These are phyloP conservation scores for Coreius guichenoti DNA, from an alignment of 2,797 vertebrate species.

Conservation along the genomic window DNA sequence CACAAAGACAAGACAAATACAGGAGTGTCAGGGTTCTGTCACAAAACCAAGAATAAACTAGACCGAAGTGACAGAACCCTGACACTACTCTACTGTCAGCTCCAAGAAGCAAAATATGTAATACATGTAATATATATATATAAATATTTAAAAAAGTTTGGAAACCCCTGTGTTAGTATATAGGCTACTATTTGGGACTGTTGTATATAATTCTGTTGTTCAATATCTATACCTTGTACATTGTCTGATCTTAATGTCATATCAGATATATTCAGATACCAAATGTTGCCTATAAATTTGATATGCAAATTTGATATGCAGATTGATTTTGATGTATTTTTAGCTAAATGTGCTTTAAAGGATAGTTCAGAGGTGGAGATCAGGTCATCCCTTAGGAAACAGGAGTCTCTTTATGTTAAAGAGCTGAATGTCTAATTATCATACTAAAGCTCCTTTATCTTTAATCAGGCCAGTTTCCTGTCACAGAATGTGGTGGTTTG, in stretches of 20 bases:
- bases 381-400: slow-evolving; percentile 17
- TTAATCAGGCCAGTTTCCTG: slow-evolving; percentile 40
- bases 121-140: no score
- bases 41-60: no score
- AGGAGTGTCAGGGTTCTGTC: no score
- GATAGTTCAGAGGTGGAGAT: neutral
- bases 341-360: slow-evolving; percentile 19
- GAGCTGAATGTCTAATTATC: slow-evolving; percentile 36
- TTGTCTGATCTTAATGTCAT: neutral
- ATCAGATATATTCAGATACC: neutral
- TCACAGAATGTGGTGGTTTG: slow-evolving; percentile 37
- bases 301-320: neutral
- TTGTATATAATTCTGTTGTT: neutral
- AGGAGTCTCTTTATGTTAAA: slow-evolving; percentile 1
- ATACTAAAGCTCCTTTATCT: slow-evolving; percentile 30
- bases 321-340: neutral
- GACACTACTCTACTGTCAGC: no score
- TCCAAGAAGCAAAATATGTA: no score
- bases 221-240: neutral
- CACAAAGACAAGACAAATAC: no score
- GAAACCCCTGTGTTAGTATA: no score
- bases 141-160: no score
- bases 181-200: no score
- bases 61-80: no score
- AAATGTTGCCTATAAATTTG: neutral